Conservation (phyloP, 2,113 vertebrate genomes). For the Lipotes vexillifer region DNA sequence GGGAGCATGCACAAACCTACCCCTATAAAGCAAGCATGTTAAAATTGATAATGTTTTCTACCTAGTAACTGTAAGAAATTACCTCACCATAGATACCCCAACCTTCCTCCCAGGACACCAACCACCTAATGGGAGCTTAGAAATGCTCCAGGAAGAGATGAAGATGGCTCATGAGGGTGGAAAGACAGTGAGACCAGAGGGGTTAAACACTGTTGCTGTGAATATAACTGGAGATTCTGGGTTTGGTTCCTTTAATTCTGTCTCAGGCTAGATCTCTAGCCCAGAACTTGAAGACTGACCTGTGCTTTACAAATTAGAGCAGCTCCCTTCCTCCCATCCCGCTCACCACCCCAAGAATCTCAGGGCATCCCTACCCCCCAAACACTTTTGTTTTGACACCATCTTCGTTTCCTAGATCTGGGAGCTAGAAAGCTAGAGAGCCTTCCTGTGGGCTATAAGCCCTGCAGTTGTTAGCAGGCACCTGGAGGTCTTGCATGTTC, state of each 20-base stretch:
- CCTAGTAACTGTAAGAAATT: neutral
- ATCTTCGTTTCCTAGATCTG: neutral
- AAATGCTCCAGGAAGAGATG: neutral
- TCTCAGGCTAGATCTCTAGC: neutral
- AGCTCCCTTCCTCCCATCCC: neutral
- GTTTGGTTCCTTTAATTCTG: neutral
- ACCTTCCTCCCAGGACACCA: neutral
- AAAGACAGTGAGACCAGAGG: neutral
- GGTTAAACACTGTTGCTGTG: slow-evolving; percentile 37
- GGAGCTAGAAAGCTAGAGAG: neutral
- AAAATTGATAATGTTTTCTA: neutral
- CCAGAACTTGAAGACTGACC: neutral
- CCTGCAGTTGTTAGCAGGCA: neutral
- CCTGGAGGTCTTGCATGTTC: neutral
- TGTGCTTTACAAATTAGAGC: neutral
- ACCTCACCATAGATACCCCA: neutral
- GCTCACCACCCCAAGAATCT: neutral
- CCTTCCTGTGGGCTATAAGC: neutral
- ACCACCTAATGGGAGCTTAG: neutral
- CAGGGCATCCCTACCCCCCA: neutral
- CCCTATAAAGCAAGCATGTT: neutral
- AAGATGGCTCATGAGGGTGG: neutral
- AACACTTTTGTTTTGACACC: neutral
- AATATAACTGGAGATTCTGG: neutral
- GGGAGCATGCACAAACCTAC: neutral